These are phyloP conservation scores for Acanthisitta chloris DNA, from an alignment of 2,113 vertebrate species.

Conservation along the genomic window DNA sequence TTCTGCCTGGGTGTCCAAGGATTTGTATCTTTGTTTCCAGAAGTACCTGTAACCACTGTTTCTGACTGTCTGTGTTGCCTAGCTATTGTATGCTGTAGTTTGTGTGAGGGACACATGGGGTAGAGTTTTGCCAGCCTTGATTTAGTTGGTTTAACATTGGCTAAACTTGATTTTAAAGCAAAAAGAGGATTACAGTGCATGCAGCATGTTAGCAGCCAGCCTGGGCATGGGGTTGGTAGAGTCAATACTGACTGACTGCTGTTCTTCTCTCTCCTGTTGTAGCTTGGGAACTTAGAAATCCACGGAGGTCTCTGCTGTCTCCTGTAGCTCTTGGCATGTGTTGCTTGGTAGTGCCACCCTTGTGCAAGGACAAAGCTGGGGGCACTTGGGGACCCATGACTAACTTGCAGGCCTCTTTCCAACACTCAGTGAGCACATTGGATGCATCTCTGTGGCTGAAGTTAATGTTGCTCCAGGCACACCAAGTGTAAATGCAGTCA, in stretches of 20 bases:
- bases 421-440: neutral
- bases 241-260: neutral
- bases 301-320: neutral
- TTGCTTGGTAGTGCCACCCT: neutral
- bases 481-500: neutral
- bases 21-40: slow-evolving; percentile 98
- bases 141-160: neutral
- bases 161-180: neutral
- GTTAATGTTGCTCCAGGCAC: neutral
- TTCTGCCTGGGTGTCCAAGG: slow-evolving; percentile 96
- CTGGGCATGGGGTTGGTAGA: slow-evolving; percentile 13
- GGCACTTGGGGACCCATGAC: neutral
- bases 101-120: slow-evolving; percentile 65
- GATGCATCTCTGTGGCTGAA: neutral
- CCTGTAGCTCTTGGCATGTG: neutral
- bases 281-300: neutral
- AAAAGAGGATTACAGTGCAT: slow-evolving; percentile 31
- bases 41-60: slow-evolving; percentile 81
- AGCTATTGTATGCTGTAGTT: slow-evolving; percentile 53
- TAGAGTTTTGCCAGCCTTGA: slow-evolving; percentile 32
- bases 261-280: neutral
- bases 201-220: slow-evolving; percentile 48
- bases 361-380: neutral
- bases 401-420: neutral
- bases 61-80: slow-evolving; percentile 74